phyloP scores from a whole-genome alignment of 2,888 invertebrate genomes.

The Archips crataeganus region DNA sequence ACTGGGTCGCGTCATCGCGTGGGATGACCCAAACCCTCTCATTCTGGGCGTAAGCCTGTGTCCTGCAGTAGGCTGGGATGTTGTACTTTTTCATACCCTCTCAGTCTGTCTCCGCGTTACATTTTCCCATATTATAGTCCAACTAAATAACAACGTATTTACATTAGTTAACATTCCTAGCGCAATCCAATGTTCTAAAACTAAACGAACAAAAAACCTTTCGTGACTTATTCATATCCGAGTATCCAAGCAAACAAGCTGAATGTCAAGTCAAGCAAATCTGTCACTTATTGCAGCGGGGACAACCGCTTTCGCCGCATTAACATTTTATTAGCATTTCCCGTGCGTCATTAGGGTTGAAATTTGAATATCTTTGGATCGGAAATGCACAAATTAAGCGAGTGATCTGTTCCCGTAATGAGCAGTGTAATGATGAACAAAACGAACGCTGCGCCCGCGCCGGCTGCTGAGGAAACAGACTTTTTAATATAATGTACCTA shows the following conservation, averaged over 20 bases:
- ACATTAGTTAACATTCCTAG: constrained; percentile 37
- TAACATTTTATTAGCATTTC: constrained; percentile 86
- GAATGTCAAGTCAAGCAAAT: constrained; percentile 80
- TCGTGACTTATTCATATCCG: constrained; percentile 80
- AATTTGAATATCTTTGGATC: constrained; percentile 85
- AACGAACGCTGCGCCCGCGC: constrained; percentile 81
- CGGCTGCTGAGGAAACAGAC: constrained; percentile 61
- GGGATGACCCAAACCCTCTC: no score
- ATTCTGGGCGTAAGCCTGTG: no score
- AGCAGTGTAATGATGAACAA: constrained; percentile 85
- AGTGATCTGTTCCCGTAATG: constrained; percentile 83
- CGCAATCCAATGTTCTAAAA: constrained; percentile 36
- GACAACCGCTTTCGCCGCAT: constrained; percentile 79
- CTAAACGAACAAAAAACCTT: constrained; percentile 71
- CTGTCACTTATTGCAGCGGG: constrained; percentile 81
- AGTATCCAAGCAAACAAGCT: constrained; percentile 72
- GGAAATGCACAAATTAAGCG: constrained; percentile 86
- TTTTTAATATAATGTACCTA: constrained; percentile 12
- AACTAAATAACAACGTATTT: constrained; percentile 9
- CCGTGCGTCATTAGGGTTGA: constrained; percentile 82
- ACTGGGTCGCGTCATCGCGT: no score
- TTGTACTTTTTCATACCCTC: no score
- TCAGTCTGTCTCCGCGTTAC: no score
- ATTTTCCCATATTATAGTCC: constrained; percentile 2
- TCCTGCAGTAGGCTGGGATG: no score